Percentiles rank a stretch among this genome's conserved stretches.
phyloP scores from a whole-genome alignment of 2,113 vertebrate genomes.

The Hemichromis elongatus region DNA sequence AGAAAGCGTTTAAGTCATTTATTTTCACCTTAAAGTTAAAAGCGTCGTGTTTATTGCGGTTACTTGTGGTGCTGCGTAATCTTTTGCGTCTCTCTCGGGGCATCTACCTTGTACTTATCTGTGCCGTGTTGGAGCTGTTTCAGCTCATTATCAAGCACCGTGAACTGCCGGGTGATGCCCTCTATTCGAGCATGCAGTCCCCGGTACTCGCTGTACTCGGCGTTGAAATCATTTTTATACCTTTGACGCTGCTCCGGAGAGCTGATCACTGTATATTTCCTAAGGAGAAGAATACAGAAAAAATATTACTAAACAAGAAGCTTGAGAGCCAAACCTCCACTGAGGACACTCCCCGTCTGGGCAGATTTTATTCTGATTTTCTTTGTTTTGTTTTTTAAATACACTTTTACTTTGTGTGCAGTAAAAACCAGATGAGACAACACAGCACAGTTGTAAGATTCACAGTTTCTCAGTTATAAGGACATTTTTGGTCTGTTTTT shows the following conservation, averaged over 20 bases:
- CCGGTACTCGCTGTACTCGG: constrained; percentile 91
- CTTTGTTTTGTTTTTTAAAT: neutral
- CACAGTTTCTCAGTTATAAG: neutral
- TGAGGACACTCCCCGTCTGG: neutral
- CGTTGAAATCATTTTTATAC: constrained; percentile 96
- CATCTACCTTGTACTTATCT: constrained; percentile 88
- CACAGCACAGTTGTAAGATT: neutral
- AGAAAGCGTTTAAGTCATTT: neutral
- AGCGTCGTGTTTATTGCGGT: neutral
- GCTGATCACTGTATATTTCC: constrained; percentile 87
- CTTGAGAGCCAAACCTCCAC: neutral
- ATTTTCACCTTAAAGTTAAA: neutral
- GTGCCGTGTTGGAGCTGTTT: constrained; percentile 89
- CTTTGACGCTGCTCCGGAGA: constrained; percentile 92
- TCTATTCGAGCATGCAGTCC: constrained; percentile 91
- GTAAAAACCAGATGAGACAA: neutral
- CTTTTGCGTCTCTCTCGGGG: neutral
- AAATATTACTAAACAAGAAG: neutral
- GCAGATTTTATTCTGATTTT: neutral
- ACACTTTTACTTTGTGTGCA: neutral
- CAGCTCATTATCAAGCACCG: constrained; percentile 88
- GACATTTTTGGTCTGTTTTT: neutral
- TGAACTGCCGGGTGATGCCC: constrained; percentile 89
- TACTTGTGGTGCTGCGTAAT: neutral
- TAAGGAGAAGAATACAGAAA: constrained; percentile 33